Evolutionary conservation across 2,113 vertebrate species (phyloP).

Genomic region (Phyllopteryx taeniolatus): DNA sequence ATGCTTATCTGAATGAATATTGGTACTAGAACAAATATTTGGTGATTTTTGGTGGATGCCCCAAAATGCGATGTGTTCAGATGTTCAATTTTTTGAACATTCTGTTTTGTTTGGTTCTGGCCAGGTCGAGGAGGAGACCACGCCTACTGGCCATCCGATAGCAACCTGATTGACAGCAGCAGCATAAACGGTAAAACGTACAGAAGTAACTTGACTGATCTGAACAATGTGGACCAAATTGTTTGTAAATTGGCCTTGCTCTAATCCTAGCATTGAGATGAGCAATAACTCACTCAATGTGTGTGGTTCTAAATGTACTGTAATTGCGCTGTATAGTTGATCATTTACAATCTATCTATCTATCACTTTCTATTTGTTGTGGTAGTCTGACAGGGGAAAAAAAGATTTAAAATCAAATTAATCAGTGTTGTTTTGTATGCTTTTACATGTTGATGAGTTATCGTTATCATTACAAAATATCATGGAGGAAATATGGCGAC

Average conservation of each 20-base stretch:
- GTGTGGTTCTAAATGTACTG: neutral
- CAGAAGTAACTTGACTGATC: neutral
- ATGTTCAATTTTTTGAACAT: neutral
- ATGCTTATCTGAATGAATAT: too few relatives aligned
- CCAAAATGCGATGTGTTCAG: neutral
- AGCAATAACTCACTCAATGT: too few relatives aligned
- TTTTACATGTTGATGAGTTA: neutral
- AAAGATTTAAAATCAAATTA: neutral
- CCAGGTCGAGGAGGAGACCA: constrained; percentile 90
- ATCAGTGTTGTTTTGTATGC: neutral
- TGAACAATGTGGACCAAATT: neutral
- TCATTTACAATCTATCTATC: neutral
- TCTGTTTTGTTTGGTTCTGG: neutral
- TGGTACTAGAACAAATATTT: too few relatives aligned
- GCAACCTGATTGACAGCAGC: constrained; percentile 87
- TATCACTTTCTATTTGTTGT: neutral
- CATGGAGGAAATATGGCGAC: neutral
- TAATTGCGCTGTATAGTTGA: too few relatives aligned
- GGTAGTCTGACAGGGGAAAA: neutral
- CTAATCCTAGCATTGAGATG: neutral
- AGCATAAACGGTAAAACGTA: constrained; percentile 83
- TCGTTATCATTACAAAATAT: neutral
- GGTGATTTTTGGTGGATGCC: too few relatives aligned
- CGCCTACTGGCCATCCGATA: constrained; percentile 86
- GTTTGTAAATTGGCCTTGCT: neutral